Evolutionary conservation across 2,888 invertebrate genomes (phyloP).

Genomic region (Limenitis camilla): DNA sequence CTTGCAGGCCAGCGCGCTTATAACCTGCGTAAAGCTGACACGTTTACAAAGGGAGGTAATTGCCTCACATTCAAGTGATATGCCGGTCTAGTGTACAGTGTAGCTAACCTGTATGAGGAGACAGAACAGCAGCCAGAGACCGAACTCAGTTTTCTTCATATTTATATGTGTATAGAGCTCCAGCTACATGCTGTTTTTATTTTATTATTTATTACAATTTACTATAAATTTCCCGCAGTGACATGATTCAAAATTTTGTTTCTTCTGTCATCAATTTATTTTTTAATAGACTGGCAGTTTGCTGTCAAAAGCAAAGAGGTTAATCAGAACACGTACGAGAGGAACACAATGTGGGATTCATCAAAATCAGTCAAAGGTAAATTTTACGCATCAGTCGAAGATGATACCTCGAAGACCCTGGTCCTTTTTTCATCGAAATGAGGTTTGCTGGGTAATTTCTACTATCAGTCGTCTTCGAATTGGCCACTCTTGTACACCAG

Average conservation of each 20-base stretch:
- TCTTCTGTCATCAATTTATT: constrained; percentile 31
- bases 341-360: too few species aligned
- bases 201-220: constrained; percentile 30
- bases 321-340: background rate
- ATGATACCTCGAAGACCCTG: too few species aligned
- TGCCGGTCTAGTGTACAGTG: background rate
- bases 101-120: constrained; percentile 50
- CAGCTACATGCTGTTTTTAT: constrained; percentile 41
- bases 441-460: too few species aligned
- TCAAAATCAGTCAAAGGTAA: too few species aligned
- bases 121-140: constrained; percentile 49
- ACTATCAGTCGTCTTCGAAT: too few species aligned
- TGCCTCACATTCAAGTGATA: background rate
- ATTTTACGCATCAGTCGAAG: too few species aligned
- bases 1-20: constrained; percentile 48
- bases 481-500: too few species aligned
- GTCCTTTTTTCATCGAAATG: too few species aligned
- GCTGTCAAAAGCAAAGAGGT: constrained; percentile 1
- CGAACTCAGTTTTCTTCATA: constrained; percentile 45
- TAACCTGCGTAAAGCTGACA: constrained; percentile 33
- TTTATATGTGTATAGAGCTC: background rate
- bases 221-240: constrained; percentile 44
- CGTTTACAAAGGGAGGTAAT: background rate
- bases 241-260: constrained; percentile 49
- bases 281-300: background rate